Evolutionary conservation across 2,113 vertebrate genomes (phyloP).

Genomic region (Nothocercus julius): DNA sequence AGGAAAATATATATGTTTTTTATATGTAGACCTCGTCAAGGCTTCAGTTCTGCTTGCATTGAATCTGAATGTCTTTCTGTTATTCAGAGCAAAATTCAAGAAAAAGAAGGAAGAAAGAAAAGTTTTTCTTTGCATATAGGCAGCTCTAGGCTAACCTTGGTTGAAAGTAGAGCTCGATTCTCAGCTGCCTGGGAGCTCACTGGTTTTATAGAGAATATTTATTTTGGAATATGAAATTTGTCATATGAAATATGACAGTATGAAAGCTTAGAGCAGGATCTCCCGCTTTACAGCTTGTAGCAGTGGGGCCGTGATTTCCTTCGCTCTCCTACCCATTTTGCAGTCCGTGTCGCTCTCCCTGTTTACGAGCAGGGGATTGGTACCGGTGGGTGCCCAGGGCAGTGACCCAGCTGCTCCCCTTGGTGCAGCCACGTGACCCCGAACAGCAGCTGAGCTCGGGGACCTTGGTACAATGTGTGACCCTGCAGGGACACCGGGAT

Average conservation of each 20-base stretch:
- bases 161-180: background rate
- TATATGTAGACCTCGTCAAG: background rate
- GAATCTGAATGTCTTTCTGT: background rate
- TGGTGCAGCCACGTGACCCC: background rate
- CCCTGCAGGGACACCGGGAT: background rate
- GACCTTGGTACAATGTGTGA: background rate
- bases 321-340: background rate
- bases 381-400: background rate
- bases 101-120: background rate
- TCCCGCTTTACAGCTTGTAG: background rate
- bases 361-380: background rate
- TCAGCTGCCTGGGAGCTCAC: background rate
- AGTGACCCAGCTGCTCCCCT: background rate
- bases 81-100: background rate
- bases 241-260: too few species aligned
- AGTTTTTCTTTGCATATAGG: background rate
- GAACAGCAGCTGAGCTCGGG: background rate
- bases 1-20: slow-evolving; percentile 13
- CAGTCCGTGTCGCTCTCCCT: background rate
- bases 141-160: background rate
- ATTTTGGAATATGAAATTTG: background rate
- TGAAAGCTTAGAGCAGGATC: background rate
- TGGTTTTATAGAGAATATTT: background rate
- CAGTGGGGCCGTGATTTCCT: background rate
- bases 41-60: slow-evolving; percentile 19